Evolutionary conservation across 2,797 vertebrate genomes (phyloP).

Genomic region (Strix occidentalis): DNA sequence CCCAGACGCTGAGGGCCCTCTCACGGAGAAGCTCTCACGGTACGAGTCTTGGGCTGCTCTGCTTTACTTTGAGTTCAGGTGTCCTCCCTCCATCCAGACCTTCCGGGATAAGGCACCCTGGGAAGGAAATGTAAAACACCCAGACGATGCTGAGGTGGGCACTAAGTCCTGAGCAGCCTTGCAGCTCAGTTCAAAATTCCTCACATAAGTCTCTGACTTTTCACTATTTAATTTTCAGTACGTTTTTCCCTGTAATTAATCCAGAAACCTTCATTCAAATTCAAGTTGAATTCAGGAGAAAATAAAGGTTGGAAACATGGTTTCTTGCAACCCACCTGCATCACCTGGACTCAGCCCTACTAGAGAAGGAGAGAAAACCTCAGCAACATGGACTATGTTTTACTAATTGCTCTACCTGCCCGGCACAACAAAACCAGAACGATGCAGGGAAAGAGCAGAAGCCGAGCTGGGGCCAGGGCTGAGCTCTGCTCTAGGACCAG

Average conservation of each 20-base stretch:
- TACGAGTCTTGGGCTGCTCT: accelerated
- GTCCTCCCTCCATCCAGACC: neutral
- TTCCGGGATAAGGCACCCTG: neutral
- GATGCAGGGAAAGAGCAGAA: neutral
- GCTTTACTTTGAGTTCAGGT: neutral
- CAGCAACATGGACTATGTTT: neutral
- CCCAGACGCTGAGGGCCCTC: neutral
- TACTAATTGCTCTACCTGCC: neutral
- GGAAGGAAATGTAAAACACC: neutral
- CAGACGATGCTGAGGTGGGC: accelerated
- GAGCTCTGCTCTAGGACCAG: too few relatives aligned
- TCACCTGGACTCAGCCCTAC: neutral
- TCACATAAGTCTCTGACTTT: neutral
- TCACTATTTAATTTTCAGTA: neutral
- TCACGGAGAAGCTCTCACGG: neutral
- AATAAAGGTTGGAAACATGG: neutral
- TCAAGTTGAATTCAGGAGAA: neutral
- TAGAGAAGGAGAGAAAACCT: neutral
- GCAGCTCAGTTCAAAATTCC: neutral
- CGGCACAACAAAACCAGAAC: neutral
- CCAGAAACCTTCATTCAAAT: neutral
- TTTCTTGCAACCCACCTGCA: neutral
- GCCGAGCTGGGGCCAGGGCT: neutral
- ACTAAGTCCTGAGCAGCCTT: neutral
- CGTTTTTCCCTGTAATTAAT: neutral